phyloP scores from a whole-genome alignment of 2,797 vertebrate species.

The Chrysocyon brachyurus region DNA sequence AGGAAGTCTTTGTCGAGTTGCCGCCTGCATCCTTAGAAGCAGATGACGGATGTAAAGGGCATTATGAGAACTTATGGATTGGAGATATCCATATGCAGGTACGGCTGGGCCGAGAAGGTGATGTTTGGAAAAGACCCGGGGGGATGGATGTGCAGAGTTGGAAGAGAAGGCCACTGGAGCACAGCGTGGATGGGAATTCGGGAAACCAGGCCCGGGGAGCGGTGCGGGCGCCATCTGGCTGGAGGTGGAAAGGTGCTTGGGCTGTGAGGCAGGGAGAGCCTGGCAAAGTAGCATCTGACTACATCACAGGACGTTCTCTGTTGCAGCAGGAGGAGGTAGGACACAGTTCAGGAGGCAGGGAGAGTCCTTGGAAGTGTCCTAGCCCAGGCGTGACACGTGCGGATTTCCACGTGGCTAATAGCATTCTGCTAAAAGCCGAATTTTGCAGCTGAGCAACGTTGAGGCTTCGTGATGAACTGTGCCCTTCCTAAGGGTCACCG shows the following conservation, averaged over 20 bases:
- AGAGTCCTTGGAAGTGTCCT: conserved; percentile 37
- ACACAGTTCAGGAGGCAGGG: background rate
- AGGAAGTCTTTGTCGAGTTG: background rate
- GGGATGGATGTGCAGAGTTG: background rate
- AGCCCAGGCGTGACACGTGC: background rate
- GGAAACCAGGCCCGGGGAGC: background rate
- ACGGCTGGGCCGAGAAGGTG: background rate
- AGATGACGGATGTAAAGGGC: background rate
- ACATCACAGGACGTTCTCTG: background rate
- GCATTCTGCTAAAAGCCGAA: conserved; percentile 72
- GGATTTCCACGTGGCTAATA: conserved; percentile 40
- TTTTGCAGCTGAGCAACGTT: conserved; percentile 61
- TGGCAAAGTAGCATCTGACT: background rate
- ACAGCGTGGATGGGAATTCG: background rate
- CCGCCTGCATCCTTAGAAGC: background rate
- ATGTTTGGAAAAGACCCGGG: background rate
- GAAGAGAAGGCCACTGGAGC: background rate
- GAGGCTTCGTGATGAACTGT: conserved; percentile 53
- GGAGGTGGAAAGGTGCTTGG: background rate
- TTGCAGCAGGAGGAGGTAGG: background rate
- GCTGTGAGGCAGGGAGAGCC: background rate
- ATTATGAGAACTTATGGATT: background rate
- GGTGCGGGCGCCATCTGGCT: background rate
- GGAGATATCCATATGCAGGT: background rate
- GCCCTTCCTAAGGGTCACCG: conserved; percentile 8